These are phyloP conservation scores for Microctonus hyperodae DNA, from an alignment of 2,888 invertebrate genomes.

Conservation along the genomic window DNA sequence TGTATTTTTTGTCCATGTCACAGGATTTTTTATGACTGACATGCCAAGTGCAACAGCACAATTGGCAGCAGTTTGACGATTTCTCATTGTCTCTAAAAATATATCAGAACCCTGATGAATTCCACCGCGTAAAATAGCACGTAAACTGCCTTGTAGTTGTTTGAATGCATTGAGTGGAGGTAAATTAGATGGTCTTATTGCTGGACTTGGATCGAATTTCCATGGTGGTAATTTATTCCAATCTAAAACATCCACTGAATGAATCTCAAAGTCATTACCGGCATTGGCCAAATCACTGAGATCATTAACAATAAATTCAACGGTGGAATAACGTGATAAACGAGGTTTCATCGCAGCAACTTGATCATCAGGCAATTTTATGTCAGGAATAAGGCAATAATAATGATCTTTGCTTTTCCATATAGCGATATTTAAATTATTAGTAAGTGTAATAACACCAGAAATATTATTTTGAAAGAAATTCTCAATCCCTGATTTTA, in stretches of 20 bases:
- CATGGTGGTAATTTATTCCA: conserved; percentile 50
- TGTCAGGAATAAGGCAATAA: conserved; percentile 49
- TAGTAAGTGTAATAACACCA: conserved; percentile 45
- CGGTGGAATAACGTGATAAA: conserved; percentile 44
- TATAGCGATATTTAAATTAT: conserved; percentile 43
- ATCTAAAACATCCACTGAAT: conserved; percentile 51
- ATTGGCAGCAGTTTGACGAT: conserved; percentile 52
- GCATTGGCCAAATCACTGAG: conserved; percentile 37
- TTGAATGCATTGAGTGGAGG: conserved; percentile 56
- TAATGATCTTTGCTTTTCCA: conserved; percentile 48
- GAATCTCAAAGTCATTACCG: conserved; percentile 53
- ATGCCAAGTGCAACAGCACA: conserved; percentile 55
- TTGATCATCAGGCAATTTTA: background rate
- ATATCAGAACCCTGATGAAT: conserved; percentile 51
- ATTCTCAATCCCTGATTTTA: conserved; percentile 44
- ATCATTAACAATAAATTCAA: conserved; percentile 37
- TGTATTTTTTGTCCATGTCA: conserved; percentile 56
- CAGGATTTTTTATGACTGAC: conserved; percentile 53
- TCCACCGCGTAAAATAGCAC: conserved; percentile 52
- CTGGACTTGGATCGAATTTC: conserved; percentile 53
- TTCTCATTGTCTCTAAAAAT: conserved; percentile 49
- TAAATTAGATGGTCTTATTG: conserved; percentile 51
- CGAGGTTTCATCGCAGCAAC: conserved; percentile 31
- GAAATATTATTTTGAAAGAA: conserved; percentile 48
- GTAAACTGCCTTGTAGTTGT: conserved; percentile 46